phyloP scores from a whole-genome alignment of 2,888 invertebrate species.

The Chrysotoxum bicinctum region DNA sequence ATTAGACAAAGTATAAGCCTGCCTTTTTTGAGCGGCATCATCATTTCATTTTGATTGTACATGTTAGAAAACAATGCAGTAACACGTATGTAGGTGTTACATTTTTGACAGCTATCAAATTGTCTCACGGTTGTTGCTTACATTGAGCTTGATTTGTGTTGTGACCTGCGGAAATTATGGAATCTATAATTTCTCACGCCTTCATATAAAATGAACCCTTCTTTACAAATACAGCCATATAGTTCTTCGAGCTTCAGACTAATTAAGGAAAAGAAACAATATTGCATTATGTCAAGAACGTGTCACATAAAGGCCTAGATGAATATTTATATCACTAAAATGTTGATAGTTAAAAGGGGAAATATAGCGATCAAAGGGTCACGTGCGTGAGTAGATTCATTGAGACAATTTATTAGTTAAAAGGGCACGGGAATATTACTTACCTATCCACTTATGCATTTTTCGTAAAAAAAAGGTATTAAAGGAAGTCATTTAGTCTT shows the following conservation, averaged over 20 bases:
- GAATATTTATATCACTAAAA: slow-evolving; percentile 16
- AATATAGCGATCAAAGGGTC: slow-evolving; percentile 38
- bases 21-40: background rate
- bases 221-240: background rate
- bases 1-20: slow-evolving; percentile 1
- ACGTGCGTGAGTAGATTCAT: slow-evolving; percentile 57
- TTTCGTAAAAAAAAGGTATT: slow-evolving; percentile 1
- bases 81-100: background rate
- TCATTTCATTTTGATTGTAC: background rate
- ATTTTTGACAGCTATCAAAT: background rate
- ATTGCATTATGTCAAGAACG: slow-evolving; percentile 41
- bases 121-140: background rate
- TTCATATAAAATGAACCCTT: background rate
- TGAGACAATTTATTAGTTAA: slow-evolving; percentile 25
- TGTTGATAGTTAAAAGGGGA: background rate
- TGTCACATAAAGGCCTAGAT: slow-evolving; percentile 43
- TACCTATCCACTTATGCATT: background rate
- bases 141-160: background rate
- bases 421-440: background rate
- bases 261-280: slow-evolving; percentile 43
- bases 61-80: background rate
- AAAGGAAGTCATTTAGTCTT: slow-evolving; percentile 14
- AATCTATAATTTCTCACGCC: slow-evolving; percentile 39
- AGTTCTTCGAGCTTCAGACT: background rate
- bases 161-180: background rate